Evolutionary conservation across 2,113 vertebrate genomes (phyloP).

Genomic region (Salminus brasiliensis): DNA sequence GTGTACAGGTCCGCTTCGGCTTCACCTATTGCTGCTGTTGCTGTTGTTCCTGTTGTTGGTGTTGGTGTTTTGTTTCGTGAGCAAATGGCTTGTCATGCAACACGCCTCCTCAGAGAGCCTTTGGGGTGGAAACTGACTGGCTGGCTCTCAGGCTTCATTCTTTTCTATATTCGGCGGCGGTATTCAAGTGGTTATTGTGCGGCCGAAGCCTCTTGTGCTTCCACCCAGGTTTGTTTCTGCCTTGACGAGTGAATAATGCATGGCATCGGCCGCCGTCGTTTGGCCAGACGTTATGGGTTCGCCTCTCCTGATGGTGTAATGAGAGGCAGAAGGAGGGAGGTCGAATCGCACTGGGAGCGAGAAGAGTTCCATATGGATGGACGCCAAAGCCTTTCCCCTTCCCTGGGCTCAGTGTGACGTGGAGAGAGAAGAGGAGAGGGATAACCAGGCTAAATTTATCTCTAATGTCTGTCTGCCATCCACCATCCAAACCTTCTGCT

Average conservation of each 20-base stretch:
- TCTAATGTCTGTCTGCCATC: constrained; percentile 46
- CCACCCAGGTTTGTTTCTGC: constrained; percentile 57
- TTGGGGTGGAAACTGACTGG: constrained; percentile 7
- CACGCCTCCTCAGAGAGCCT: constrained; percentile 31
- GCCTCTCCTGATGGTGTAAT: constrained; percentile 77
- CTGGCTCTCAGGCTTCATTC: constrained; percentile 32
- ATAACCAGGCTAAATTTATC: constrained; percentile 46
- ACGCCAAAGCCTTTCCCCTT: constrained; percentile 51
- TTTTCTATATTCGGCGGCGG: background rate
- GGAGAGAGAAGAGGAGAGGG: constrained; percentile 4
- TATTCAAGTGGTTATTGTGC: constrained; percentile 21
- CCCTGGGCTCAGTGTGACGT: constrained; percentile 27
- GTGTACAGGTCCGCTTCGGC: constrained; percentile 15
- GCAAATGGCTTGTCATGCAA: constrained; percentile 34
- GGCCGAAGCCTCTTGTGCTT: constrained; percentile 1
- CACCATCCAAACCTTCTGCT: constrained; percentile 23
- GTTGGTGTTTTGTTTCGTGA: constrained; percentile 21
- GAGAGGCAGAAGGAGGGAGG: constrained; percentile 73
- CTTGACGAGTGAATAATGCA: constrained; percentile 77
- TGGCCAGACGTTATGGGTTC: constrained; percentile 62
- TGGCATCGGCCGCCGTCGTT: constrained; percentile 36
- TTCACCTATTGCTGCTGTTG: constrained; percentile 45
- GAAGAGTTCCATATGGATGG: constrained; percentile 52
- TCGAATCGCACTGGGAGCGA: constrained; percentile 46
- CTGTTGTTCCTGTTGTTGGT: background rate